Percentiles rank a stretch among this genome's conserved stretches.
Evolutionary conservation across 1,140 invertebrate genomes (phyloP).

Genomic region (Apis laboriosa): DNA sequence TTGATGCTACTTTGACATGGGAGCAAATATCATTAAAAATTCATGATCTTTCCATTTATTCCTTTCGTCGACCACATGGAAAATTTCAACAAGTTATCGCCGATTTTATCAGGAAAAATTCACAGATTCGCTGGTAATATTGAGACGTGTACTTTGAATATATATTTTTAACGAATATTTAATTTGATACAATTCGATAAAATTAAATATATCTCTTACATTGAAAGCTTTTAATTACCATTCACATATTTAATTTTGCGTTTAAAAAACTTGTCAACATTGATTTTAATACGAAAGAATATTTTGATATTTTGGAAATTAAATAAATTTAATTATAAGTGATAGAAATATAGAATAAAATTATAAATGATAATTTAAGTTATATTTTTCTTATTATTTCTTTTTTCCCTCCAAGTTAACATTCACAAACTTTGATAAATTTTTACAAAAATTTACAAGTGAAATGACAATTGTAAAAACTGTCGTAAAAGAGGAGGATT

Average conservation of each 20-base stretch:
- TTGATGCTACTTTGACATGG: not conserved
- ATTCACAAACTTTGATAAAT: too few relatives aligned
- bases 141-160: not conserved
- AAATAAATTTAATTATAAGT: too few relatives aligned
- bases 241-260: not conserved
- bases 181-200: not conserved
- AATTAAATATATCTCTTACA: not conserved
- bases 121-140: not conserved
- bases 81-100: not conserved
- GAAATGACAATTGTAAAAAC: too few relatives aligned
- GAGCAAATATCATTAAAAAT: not conserved
- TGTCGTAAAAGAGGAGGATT: too few relatives aligned
- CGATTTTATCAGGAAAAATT: too few relatives aligned
- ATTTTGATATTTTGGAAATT: too few relatives aligned
- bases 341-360: too few relatives aligned
- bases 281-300: not conserved
- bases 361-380: too few relatives aligned
- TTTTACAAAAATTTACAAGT: too few relatives aligned
- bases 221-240: not conserved
- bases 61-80: not conserved
- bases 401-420: too few relatives aligned
- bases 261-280: not conserved
- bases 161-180: not conserved
- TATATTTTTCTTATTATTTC: too few relatives aligned
- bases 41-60: not conserved